Evolutionary conservation across 2,113 vertebrate species (phyloP), one percentile per base, ranked within the genome.

Genomic region (Brachyistius frenatus): DNA sequence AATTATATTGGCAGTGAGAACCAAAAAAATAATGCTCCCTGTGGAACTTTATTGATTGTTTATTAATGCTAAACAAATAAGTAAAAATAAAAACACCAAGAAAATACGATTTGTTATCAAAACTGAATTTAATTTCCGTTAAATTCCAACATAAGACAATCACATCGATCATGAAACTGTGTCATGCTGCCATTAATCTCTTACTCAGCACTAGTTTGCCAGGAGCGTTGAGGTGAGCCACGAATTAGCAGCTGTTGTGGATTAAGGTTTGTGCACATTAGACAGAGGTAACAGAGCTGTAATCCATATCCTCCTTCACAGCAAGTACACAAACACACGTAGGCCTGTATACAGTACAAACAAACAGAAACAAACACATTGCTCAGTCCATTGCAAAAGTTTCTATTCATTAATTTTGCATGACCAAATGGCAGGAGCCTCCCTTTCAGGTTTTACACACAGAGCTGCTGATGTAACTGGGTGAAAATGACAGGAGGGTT

Each of bases 191-290:
- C 55, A 35, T 39, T 3, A 55, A 46, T 57, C 50, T 14, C 41
- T 62, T 6, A 16, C 37, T 52, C 41, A 44, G 52, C 50, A 46
- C 32, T 62, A 33, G 54, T 50, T 61, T 75, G 69, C 15, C n/a
- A 62, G 58, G 58, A 54, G 77, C 54, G 65, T 39, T 78, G 23
- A 73, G 71, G 72, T 83, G 78, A 86, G 62, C 82, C 70, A 71
- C 69, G 75, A 86, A 77, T 86, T 84, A 88, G 83, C 35, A 44
- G 76, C 78, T 78, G 81, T 73, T 61, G 76, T 68, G 84, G 73
- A 87, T 87, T 86, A 80, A 78, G 80, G 69, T 69, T 85, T 72
- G 33, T 70, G 23, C 87, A 90, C 85, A 86, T 90, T 88, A 91
- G 73, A 80, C 75, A 69, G 31, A 80, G 47, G 63, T 68, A 74